phyloP scores from a whole-genome alignment of 2,797 vertebrate genomes.

The Acanthornis magna region DNA sequence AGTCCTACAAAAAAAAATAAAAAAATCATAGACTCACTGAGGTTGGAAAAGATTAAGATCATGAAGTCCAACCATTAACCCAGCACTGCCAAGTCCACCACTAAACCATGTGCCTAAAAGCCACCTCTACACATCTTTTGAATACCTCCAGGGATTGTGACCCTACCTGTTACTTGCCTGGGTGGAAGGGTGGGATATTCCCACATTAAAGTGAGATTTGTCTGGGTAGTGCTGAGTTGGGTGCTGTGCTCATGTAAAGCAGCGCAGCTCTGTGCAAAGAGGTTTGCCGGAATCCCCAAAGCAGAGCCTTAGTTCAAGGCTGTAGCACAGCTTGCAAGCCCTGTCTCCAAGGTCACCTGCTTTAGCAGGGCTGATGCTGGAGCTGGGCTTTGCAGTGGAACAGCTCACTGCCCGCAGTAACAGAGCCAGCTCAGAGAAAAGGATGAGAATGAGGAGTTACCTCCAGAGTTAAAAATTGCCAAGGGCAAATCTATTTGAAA shows the following conservation, averaged over 20 bases:
- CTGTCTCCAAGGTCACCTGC: accelerated
- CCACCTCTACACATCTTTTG: background rate
- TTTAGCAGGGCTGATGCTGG: background rate
- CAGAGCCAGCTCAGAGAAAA: background rate
- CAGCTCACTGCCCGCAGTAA: background rate
- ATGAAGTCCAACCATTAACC: background rate
- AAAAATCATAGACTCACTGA: background rate
- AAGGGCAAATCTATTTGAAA: background rate
- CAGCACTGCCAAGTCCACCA: background rate
- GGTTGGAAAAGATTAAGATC: background rate
- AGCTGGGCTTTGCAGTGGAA: background rate
- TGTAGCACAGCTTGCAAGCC: background rate
- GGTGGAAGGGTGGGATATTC: background rate
- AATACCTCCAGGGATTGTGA: background rate
- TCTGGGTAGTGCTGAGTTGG: background rate
- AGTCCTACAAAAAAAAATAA: background rate
- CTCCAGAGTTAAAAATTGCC: background rate
- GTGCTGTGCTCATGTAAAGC: background rate
- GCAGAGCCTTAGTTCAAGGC: background rate
- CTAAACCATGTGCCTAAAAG: background rate
- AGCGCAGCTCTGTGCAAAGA: background rate
- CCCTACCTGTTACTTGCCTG: too few relatives aligned
- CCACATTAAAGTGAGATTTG: background rate
- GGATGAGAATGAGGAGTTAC: background rate
- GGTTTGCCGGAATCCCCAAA: background rate